phyloP scores from a whole-genome alignment of 1,140 invertebrate genomes.

The roundworm (Caenorhabditis elegans) region DNA sequence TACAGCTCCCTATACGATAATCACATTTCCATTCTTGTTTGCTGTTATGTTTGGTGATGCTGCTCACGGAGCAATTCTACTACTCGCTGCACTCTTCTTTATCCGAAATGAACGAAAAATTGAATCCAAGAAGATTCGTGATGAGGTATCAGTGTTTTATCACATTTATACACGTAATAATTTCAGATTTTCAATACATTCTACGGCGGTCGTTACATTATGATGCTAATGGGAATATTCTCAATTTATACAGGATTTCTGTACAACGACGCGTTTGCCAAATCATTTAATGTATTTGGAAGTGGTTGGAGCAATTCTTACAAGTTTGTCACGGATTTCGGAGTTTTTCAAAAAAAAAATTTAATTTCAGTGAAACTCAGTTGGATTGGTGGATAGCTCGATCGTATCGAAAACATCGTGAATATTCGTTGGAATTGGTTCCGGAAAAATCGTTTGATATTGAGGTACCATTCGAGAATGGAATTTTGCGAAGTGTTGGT shows the following conservation, averaged over 20 bases:
- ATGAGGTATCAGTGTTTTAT: conserved; percentile 67
- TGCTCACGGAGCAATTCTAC: conserved; percentile 81
- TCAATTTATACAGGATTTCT: conserved; percentile 93
- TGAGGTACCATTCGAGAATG: background rate
- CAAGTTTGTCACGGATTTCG: conserved; percentile 26
- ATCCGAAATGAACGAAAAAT: conserved; percentile 78
- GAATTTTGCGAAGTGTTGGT: background rate
- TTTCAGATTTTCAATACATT: conserved; percentile 87
- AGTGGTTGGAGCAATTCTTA: conserved; percentile 76
- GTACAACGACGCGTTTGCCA: conserved; percentile 96
- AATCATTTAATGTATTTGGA: conserved; percentile 90
- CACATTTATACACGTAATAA: background rate
- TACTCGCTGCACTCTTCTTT: conserved; percentile 77
- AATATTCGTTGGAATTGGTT: conserved; percentile 32
- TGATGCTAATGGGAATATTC: conserved; percentile 93
- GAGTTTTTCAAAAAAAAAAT: background rate
- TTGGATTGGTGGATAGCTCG: conserved; percentile 7
- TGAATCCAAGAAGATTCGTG: conserved; percentile 74
- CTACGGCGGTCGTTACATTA: conserved; percentile 94
- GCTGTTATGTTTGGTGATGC: conserved; percentile 90
- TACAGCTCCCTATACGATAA: conserved; percentile 80
- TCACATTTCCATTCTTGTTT: conserved; percentile 92
- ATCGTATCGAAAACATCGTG: background rate
- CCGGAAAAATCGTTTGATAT: conserved; percentile 39
- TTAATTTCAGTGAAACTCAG: conserved; percentile 7